Evolutionary conservation across 2,113 vertebrate genomes (phyloP).

Genomic region (Polyodon spathula): DNA sequence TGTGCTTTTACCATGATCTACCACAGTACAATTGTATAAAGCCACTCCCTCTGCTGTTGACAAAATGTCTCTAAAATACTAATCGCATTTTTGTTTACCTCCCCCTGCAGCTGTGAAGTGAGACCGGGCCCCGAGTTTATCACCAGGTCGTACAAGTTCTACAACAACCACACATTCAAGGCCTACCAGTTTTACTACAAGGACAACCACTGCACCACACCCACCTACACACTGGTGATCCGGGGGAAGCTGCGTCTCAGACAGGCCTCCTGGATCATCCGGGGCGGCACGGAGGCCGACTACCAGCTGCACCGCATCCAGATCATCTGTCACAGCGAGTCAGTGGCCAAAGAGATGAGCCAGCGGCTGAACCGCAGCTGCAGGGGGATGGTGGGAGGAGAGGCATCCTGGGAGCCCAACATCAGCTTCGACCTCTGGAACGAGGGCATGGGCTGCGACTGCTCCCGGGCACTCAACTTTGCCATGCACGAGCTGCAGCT

Average conservation of each 20-base stretch:
- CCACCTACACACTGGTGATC: slow-evolving; percentile 68
- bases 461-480: slow-evolving; percentile 77
- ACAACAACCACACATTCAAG: slow-evolving; percentile 78
- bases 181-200: slow-evolving; percentile 76
- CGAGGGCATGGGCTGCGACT: slow-evolving; percentile 70
- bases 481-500: slow-evolving; percentile 94
- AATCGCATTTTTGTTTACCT: background rate
- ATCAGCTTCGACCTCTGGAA: slow-evolving; percentile 70
- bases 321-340: slow-evolving; percentile 70
- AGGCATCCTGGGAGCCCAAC: slow-evolving; percentile 60
- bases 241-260: slow-evolving; percentile 78
- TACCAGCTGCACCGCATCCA: slow-evolving; percentile 76
- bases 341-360: slow-evolving; percentile 59
- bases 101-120: slow-evolving; percentile 76
- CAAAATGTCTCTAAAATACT: too few relatives aligned
- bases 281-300: slow-evolving; percentile 85
- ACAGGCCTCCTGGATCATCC: slow-evolving; percentile 92
- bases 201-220: slow-evolving; percentile 68
- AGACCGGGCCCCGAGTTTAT: slow-evolving; percentile 89
- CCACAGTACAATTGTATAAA: background rate
- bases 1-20: background rate
- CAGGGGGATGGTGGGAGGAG: slow-evolving; percentile 48
- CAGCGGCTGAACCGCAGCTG: slow-evolving; percentile 69
- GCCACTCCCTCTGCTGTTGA: too few relatives aligned
- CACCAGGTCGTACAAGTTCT: slow-evolving; percentile 89